phyloP scores from a whole-genome alignment of 92 coral and sea anemone genomes.

The Palythoa caribaeorum region DNA sequence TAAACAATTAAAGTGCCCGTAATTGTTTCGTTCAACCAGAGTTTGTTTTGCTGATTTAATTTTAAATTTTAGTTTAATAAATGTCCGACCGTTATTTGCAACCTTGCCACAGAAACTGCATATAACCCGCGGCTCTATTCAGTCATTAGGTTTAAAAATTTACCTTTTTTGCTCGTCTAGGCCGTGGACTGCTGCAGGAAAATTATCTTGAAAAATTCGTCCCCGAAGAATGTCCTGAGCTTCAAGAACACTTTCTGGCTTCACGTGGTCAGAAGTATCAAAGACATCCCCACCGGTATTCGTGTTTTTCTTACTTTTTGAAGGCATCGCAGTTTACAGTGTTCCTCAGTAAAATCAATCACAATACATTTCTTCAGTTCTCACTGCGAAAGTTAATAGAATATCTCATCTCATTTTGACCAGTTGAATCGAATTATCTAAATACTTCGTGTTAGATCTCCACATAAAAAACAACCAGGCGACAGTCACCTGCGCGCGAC shows the following conservation, averaged over 20 bases:
- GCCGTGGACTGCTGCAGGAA: constrained; percentile 71
- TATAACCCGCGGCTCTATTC: neutral
- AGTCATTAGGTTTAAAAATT: neutral
- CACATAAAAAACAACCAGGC: no score
- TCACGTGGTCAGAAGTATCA: constrained; percentile 20
- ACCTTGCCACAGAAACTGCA: neutral
- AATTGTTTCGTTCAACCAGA: no score
- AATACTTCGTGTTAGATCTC: no score
- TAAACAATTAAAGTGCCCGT: no score
- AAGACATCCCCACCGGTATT: neutral
- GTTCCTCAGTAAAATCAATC: neutral
- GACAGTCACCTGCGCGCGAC: no score
- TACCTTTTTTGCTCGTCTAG: constrained; percentile 83
- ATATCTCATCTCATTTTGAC: no score
- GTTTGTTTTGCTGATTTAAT: no score
- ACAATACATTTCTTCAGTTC: neutral
- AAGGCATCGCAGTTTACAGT: constrained; percentile 32
- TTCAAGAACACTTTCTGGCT: constrained; percentile 50
- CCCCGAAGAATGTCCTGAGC: constrained; percentile 73
- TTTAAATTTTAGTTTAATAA: no score
- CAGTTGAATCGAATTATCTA: no score
- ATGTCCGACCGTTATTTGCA: no score
- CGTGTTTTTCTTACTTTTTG: constrained; percentile 29
- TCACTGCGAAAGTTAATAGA: no score
- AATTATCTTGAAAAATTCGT: constrained; percentile 80